Evolutionary conservation across 64 coral and sea anemone species (phyloP).

Genomic region (Stichodactyla mertensii): DNA sequence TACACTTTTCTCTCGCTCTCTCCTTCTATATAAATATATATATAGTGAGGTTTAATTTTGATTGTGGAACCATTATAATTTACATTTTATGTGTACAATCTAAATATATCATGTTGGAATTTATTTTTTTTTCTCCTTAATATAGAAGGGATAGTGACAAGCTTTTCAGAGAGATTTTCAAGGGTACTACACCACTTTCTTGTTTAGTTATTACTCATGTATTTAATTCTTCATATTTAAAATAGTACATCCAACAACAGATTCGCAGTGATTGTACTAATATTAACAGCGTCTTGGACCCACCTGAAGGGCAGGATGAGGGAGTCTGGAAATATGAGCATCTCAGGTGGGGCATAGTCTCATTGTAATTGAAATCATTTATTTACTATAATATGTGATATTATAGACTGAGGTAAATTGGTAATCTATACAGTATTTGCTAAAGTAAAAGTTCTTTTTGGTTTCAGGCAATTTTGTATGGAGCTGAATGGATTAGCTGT

Average conservation of each 20-base stretch:
- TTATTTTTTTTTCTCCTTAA: too few relatives aligned
- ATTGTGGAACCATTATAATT: too few relatives aligned
- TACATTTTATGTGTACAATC: too few relatives aligned
- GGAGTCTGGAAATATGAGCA: constrained; percentile 99
- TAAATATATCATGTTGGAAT: too few relatives aligned
- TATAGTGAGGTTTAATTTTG: too few relatives aligned
- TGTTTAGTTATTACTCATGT: background rate
- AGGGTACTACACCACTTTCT: too few relatives aligned
- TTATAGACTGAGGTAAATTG: too few relatives aligned
- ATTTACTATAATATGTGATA: background rate
- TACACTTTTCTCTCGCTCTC: too few relatives aligned
- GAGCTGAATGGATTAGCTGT: constrained; percentile 94
- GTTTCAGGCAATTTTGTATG: constrained; percentile 87
- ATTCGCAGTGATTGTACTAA: constrained; percentile 79
- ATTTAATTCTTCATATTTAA: background rate
- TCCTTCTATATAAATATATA: too few relatives aligned
- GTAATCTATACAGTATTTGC: too few relatives aligned
- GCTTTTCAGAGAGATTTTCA: too few relatives aligned
- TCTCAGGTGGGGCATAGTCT: constrained; percentile 36
- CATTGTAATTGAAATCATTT: background rate
- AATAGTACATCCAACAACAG: constrained; percentile 95
- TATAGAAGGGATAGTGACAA: too few relatives aligned
- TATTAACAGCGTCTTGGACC: constrained; percentile 79
- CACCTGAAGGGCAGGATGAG: constrained; percentile 96
- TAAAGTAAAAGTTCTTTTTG: background rate